phyloP scores from a whole-genome alignment of 2,113 vertebrate species.

The Dipodomys merriami region DNA sequence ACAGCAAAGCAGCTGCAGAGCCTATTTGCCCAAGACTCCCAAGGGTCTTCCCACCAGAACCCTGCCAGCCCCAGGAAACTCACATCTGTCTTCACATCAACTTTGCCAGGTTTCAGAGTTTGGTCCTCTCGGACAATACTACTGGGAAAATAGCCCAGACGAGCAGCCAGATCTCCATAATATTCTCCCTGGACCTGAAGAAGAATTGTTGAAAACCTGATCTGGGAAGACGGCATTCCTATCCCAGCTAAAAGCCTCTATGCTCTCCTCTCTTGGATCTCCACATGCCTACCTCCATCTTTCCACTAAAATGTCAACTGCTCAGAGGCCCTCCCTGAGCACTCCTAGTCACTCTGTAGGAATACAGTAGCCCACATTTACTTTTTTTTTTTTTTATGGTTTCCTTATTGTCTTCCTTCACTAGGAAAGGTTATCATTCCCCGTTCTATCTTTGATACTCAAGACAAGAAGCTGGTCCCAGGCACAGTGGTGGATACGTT shows the following conservation, averaged over 20 bases:
- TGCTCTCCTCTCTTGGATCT: not conserved
- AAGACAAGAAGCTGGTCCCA: slow-evolving; percentile 1
- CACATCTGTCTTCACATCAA: slow-evolving; percentile 91
- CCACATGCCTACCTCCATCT: not conserved
- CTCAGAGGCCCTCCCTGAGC: not conserved
- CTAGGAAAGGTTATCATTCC: slow-evolving; percentile 4
- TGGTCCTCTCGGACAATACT: slow-evolving; percentile 90
- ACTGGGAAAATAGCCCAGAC: slow-evolving; percentile 93
- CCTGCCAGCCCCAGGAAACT: slow-evolving; percentile 68
- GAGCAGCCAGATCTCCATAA: slow-evolving; percentile 90
- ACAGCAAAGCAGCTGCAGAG: not conserved
- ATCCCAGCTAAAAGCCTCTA: not conserved
- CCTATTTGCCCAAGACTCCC: not conserved
- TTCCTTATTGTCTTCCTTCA: not conserved
- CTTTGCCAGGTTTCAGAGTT: slow-evolving; percentile 88
- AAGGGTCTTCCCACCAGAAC: not conserved
- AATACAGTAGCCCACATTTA: not conserved
- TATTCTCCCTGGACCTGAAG: slow-evolving; percentile 91
- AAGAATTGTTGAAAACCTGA: not conserved
- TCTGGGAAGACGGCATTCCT: not conserved
- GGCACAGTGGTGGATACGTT: too few species aligned
- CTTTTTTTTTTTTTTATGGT: not conserved
- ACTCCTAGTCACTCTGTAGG: not conserved
- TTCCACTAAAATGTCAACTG: not conserved
- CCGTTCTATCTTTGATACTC: not conserved